Evolutionary conservation across 2,888 invertebrate genomes (phyloP), one percentile per base, ranked within the genome.

Genomic region (Leptopilina myrica): DNA sequence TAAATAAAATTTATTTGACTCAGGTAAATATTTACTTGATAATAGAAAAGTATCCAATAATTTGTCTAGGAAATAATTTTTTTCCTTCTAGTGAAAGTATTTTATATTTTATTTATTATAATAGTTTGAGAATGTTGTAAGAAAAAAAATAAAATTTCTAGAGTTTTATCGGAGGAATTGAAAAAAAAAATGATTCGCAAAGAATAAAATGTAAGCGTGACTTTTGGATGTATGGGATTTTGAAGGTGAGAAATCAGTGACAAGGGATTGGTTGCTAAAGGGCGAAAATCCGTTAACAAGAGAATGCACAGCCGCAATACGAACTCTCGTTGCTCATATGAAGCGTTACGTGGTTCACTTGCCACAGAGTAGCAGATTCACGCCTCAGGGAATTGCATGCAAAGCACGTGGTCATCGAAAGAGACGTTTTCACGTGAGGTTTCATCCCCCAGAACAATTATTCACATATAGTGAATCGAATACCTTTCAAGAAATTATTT

Each of bases 301-400:
- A 67, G 66, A 15, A 67, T 43, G 66, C 66, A 46, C 15, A 67
- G 66, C 66, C 66, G 66, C 66, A 46, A 67, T 67, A 67, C 46
- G 66, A 46, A 67, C 66, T 46, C 8, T 46, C 8, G 43, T 15
- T 67, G 66, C 66, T 67, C 66, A 69, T 62, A 62, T 62, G 62
- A 33, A 62, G 49, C 20, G 53, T 69, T 26, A 49, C 69, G 49
- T 69, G 69, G 69, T 49, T 69, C 69, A 69, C 46, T 69, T 69
- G 53, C 49, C 26, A 69, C 69, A 49, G 73, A 80, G 75, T 77
- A 73, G 79, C 73, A 62, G 77, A 77, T 78, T 80, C 77, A 77
- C 77, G 77, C 75, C 75, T 66, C 64, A 59, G 79, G 79, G 59
- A 79, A 75, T 75, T 67, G 66, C 77, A 75, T 64, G 77, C 73